phyloP scores from a whole-genome alignment of 2,888 invertebrate species.

The Pseudococcus viburni region DNA sequence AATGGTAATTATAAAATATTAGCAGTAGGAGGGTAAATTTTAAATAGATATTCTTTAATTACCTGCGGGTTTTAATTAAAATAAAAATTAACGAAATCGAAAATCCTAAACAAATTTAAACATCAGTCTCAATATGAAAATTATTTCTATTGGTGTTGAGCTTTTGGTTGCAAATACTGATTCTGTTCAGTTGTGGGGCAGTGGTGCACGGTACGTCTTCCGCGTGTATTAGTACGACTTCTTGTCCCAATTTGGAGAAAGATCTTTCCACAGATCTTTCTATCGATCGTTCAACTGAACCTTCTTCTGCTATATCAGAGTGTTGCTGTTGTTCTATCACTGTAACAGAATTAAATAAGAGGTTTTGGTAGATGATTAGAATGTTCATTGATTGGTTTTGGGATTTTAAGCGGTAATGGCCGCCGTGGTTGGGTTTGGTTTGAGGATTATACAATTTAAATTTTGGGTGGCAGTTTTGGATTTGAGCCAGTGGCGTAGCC shows the following conservation, averaged over 20 bases:
- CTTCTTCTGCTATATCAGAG: slow-evolving; percentile 59
- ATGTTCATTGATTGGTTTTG: neutral
- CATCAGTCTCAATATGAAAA: slow-evolving; percentile 66
- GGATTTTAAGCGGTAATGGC: too few species aligned
- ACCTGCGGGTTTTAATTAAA: slow-evolving; percentile 18
- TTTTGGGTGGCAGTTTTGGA: too few species aligned
- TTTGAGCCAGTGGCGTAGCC: too few species aligned
- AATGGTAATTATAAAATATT: neutral
- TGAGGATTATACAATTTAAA: too few species aligned
- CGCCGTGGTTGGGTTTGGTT: too few species aligned
- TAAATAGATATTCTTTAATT: slow-evolving; percentile 1
- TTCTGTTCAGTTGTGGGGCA: slow-evolving; percentile 65
- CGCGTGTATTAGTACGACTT: slow-evolving; percentile 62
- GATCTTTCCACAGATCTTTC: slow-evolving; percentile 56
- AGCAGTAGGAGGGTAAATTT: slow-evolving; percentile 12
- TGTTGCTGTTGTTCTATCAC: slow-evolving; percentile 47
- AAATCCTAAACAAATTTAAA: slow-evolving; percentile 63
- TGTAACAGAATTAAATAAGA: neutral
- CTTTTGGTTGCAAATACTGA: slow-evolving; percentile 66
- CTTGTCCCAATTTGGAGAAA: slow-evolving; percentile 40
- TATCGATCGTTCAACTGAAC: slow-evolving; percentile 52
- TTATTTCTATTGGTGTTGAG: slow-evolving; percentile 66
- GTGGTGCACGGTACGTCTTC: slow-evolving; percentile 64
- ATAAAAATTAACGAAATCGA: slow-evolving; percentile 53
- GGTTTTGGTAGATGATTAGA: neutral